Evolutionary conservation across 2,888 invertebrate species (phyloP).

Genomic region (Cataglyphis altisquamis): DNA sequence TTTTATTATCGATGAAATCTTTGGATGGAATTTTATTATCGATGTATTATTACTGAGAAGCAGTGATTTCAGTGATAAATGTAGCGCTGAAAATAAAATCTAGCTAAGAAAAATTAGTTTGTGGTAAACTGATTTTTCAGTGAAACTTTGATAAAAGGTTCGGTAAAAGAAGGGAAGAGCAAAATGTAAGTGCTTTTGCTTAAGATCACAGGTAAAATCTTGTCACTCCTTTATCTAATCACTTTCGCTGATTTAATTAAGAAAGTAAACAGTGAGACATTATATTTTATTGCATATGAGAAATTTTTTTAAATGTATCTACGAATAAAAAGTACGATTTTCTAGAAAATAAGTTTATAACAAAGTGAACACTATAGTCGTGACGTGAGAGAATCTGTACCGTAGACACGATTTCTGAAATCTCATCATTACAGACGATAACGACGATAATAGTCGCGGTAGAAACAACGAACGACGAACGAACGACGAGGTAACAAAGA

Average conservation of each 20-base stretch:
- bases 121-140: too few species aligned
- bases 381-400: constrained; percentile 54
- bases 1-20: too few species aligned
- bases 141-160: neutral
- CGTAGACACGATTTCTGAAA: constrained; percentile 64
- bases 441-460: constrained; percentile 60
- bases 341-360: neutral
- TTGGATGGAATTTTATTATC: too few species aligned
- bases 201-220: neutral
- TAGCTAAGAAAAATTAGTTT: too few species aligned
- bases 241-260: neutral
- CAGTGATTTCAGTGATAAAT: too few species aligned
- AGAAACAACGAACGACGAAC: constrained; percentile 56
- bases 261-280: neutral
- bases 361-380: constrained; percentile 53
- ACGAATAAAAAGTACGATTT: neutral
- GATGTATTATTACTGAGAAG: too few species aligned
- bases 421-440: constrained; percentile 66
- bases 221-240: neutral
- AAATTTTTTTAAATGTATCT: neutral
- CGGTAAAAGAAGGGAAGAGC: neutral
- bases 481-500: constrained; percentile 45
- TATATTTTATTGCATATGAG: neutral
- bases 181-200: neutral
- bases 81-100: too few species aligned